These are phyloP conservation scores for Rhinichthys klamathensis DNA, from an alignment of 2,113 vertebrate species.

Conservation along the genomic window DNA sequence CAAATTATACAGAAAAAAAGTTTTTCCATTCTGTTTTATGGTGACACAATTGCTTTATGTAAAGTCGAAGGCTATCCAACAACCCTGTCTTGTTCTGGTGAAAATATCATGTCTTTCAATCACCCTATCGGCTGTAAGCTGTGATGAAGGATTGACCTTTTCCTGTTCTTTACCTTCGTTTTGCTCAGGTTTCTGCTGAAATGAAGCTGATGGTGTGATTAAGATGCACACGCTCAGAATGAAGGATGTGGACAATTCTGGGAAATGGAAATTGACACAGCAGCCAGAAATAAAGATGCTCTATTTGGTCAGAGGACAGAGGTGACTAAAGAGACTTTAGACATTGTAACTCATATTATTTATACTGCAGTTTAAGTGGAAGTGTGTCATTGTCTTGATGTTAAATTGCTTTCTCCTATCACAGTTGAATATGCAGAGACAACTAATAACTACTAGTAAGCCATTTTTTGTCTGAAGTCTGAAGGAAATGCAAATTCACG, in stretches of 20 bases:
- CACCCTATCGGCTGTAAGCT: constrained; percentile 47
- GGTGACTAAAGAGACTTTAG: neutral
- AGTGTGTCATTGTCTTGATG: neutral
- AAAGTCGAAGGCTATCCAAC: constrained; percentile 25
- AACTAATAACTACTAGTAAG: too few species aligned
- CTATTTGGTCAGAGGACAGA: neutral
- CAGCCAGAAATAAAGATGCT: constrained; percentile 11
- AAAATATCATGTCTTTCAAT: constrained; percentile 68
- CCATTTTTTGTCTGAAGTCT: too few species aligned
- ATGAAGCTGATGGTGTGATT: constrained; percentile 49
- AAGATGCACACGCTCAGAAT: constrained; percentile 14
- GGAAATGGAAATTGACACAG: constrained; percentile 3
- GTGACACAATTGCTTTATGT: constrained; percentile 37
- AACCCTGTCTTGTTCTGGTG: constrained; percentile 46
- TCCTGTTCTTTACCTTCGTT: constrained; percentile 52
- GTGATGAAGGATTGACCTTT: constrained; percentile 68
- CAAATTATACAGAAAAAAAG: constrained; percentile 28
- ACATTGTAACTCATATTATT: neutral
- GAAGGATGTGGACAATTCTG: constrained; percentile 1
- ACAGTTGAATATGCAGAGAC: neutral
- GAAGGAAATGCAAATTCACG: too few species aligned
- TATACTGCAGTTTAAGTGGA: neutral
- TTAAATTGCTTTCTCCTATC: neutral
- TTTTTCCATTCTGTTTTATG: neutral
- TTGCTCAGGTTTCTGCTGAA: constrained; percentile 46